These are phyloP conservation scores for Sitophilus oryzae DNA, from an alignment of 1,140 invertebrate species.

Conservation along the genomic window DNA sequence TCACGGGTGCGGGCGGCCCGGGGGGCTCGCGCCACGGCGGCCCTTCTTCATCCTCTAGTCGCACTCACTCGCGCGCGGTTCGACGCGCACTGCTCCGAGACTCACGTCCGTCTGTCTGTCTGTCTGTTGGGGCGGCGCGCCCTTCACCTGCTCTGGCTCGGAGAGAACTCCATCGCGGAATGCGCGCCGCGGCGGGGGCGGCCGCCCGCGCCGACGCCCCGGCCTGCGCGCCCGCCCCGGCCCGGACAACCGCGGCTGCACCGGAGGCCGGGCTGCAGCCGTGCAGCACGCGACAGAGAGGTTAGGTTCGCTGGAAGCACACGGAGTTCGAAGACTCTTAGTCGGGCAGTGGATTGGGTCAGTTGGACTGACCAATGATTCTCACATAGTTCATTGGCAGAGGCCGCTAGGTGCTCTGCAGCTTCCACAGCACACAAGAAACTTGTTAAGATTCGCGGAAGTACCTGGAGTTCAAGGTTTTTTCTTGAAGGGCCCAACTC, in stretches of 20 bases:
- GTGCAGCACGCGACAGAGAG: conserved; percentile 1
- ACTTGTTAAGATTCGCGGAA: too few species aligned
- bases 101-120: conserved; percentile 3
- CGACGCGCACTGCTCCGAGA: conserved; percentile 13
- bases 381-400: too few species aligned
- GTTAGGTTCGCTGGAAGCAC: conserved; percentile 11
- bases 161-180: conserved; percentile 24
- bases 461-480: too few species aligned
- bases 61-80: conserved; percentile 16
- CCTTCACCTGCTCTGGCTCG: conserved; percentile 24
- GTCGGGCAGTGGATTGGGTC: too few species aligned
- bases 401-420: too few species aligned
- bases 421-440: too few species aligned
- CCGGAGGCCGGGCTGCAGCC: conserved; percentile 11
- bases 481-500: too few species aligned
- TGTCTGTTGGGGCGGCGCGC: conserved; percentile 15
- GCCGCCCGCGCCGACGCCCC: conserved; percentile 22
- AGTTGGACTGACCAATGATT: too few species aligned
- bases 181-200: conserved; percentile 13
- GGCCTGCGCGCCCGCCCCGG: conserved; percentile 20
- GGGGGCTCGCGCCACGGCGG: conserved; percentile 17
- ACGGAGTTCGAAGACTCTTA: too few species aligned
- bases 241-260: conserved; percentile 18
- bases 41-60: conserved; percentile 11
- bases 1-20: conserved; percentile 15